A percentile compares a stretch with the other conserved stretches of the same genome.
Evolutionary conservation across 30 jellyfish, hydroid and myxozoan species (phyloP).

Genomic region (Rhopilema esculentum): DNA sequence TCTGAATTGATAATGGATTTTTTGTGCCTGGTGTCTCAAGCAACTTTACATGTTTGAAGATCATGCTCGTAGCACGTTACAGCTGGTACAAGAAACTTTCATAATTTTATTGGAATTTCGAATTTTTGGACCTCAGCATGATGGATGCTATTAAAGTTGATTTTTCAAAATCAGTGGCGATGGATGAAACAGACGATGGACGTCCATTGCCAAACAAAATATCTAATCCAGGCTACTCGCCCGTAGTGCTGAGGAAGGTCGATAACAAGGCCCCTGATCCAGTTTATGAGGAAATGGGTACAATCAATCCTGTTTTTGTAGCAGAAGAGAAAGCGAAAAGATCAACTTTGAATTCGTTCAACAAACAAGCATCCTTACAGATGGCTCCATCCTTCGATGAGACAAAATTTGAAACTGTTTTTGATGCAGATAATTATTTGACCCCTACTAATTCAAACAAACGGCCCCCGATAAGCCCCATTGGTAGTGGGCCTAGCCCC

Average conservation of each 20-base stretch:
- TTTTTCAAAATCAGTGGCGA: neutral
- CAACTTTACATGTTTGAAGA: too few species aligned
- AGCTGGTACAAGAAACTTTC: too few species aligned
- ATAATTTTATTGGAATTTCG: neutral
- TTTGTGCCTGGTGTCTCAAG: too few species aligned
- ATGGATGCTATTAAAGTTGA: neutral
- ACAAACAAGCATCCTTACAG: neutral
- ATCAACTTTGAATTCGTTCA: neutral
- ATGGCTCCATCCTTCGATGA: neutral
- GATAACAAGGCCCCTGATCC: slow-evolving; percentile 2
- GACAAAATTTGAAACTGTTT: neutral
- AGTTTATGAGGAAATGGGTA: slow-evolving; percentile 39
- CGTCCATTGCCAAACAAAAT: neutral
- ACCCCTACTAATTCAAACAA: slow-evolving; percentile 8
- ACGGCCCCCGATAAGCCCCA: slow-evolving; percentile 23
- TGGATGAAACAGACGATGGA: neutral
- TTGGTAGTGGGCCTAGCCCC: neutral
- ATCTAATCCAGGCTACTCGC: slow-evolving; percentile 33
- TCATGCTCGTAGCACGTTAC: too few species aligned
- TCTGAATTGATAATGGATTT: neutral
- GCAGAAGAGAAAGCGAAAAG: neutral
- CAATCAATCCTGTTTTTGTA: slow-evolving; percentile 1
- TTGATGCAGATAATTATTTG: slow-evolving; percentile 19
- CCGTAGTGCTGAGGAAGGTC: slow-evolving; percentile 6
- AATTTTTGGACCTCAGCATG: neutral